Conservation (phyloP, 2,888 invertebrate genomes). For the Melanostoma mellinum region DNA sequence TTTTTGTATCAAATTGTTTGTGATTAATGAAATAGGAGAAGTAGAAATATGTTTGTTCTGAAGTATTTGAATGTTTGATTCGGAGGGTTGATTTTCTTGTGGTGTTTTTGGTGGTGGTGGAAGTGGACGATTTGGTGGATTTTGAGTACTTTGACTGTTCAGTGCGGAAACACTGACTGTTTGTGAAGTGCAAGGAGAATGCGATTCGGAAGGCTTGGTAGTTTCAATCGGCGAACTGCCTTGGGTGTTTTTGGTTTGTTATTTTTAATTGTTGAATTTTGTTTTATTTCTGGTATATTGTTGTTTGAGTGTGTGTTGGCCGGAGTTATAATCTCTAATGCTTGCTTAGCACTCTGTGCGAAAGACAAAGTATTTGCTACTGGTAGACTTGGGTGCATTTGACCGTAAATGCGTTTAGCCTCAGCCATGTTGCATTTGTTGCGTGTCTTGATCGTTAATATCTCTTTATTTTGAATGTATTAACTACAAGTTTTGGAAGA, state of each 20-base stretch:
- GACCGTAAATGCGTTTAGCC: not conserved
- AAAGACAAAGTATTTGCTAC: not conserved
- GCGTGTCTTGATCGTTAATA: slow-evolving; percentile 8
- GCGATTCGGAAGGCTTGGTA: not conserved
- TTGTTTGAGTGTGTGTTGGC: too few species aligned
- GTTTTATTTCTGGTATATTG: too few species aligned
- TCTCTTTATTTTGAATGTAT: slow-evolving; percentile 3
- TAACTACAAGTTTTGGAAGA: not conserved
- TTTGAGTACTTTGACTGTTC: not conserved
- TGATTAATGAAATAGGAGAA: too few species aligned
- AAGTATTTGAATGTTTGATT: too few species aligned
- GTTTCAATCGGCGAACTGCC: not conserved
- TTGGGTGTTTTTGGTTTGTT: too few species aligned
- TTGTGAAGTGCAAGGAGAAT: not conserved
- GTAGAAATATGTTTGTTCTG: too few species aligned
- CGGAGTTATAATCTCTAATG: too few species aligned
- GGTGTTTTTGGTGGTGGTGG: not conserved
- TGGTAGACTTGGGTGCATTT: not conserved
- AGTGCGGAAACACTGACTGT: not conserved
- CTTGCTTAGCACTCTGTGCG: too few species aligned
- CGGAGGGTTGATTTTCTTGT: not conserved
- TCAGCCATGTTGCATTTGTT: slow-evolving; percentile 5
- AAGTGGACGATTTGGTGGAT: not conserved
- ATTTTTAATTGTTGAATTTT: too few species aligned
- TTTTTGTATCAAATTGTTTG: not conserved